Conservation (phyloP, 1,140 invertebrate species). For the Brachionus paranguensis region DNA sequence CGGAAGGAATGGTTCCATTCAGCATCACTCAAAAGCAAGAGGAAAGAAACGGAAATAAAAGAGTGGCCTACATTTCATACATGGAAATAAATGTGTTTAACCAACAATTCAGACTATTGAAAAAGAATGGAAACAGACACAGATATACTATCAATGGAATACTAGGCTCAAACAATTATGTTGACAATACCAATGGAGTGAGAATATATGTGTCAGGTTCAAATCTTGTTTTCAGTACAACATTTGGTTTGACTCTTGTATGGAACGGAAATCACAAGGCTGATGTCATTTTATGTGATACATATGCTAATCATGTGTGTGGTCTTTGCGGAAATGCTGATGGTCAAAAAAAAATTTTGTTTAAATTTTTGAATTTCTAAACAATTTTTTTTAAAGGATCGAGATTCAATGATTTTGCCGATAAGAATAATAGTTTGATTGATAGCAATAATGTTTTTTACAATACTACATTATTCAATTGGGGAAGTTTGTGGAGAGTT, state of each 20-base stretch:
- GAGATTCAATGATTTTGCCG: slow-evolving; percentile 14
- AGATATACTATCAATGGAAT: background rate
- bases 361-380: background rate
- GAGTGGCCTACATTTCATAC: background rate
- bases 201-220: background rate
- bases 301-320: slow-evolving; percentile 19
- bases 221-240: slow-evolving; percentile 11
- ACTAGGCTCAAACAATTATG: background rate
- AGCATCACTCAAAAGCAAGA: slow-evolving; percentile 33
- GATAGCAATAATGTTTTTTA: background rate
- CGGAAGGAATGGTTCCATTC: slow-evolving; percentile 7
- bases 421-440: background rate
- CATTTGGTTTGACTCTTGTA: slow-evolving; percentile 19
- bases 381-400: background rate
- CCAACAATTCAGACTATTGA: background rate
- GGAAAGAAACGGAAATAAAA: background rate
- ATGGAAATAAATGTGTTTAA: slow-evolving; percentile 11
- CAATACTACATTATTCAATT: background rate
- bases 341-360: background rate
- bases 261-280: slow-evolving; percentile 19
- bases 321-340: slow-evolving; percentile 37
- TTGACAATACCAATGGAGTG: background rate
- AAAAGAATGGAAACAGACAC: background rate
- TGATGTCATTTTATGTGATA: background rate
- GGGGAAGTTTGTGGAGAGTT: slow-evolving; percentile 30